Base-by-base conservation (phyloP, 2,113 vertebrate genomes). In the Paramisgurnus dabryanus region DNA sequence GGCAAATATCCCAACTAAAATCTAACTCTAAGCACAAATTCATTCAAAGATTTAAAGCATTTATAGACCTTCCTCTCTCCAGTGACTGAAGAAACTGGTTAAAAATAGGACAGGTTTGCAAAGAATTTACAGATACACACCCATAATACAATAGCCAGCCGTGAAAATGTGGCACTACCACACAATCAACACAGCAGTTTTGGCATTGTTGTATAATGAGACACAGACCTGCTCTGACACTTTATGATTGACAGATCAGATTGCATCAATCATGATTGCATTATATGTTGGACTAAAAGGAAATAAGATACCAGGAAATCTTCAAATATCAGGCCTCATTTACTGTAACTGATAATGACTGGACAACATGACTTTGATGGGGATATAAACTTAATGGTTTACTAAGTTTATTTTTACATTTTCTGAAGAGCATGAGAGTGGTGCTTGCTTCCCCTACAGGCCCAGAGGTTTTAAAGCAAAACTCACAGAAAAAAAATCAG, bases 71-170 rank as follows among this genome's bases (percentile, higher is more conserved):
- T 58, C 3, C 50, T 45, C 12, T 50, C 12, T 50, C 5, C 11
- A 41, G 7, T 65, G 69, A 84, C 83, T 82, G 69, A 75, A 45
- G 58, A 79, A 61, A 84, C 83, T 40, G 71, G 83, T 84, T 82
- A 41, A 70, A 79, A 78, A 18, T 17, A 64, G 75, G 40, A 27
- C 10, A 73, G 71, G 71, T 74, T 45, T 27, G 6, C 4, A 61
- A 41, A 9, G 4, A 22, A 45, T 18, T 0, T 4, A 22, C 60
- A n/a, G 3, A 60, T 15, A 74, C 71, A 74, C n/a, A 61, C 71
- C 55, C 15, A 27, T 60, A 45, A 0, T 22, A 45, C 55, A 61
- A 73, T 15, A 15, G 69, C n/a, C 1, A 6, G 3, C 3, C 60
- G 55, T 60, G 53, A 45, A 43, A 11, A 57, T 6, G 3, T 18